Evolutionary conservation across 2,113 vertebrate genomes (phyloP), one percentile per base, ranked within the genome.

Genomic region (Merops nubicus): DNA sequence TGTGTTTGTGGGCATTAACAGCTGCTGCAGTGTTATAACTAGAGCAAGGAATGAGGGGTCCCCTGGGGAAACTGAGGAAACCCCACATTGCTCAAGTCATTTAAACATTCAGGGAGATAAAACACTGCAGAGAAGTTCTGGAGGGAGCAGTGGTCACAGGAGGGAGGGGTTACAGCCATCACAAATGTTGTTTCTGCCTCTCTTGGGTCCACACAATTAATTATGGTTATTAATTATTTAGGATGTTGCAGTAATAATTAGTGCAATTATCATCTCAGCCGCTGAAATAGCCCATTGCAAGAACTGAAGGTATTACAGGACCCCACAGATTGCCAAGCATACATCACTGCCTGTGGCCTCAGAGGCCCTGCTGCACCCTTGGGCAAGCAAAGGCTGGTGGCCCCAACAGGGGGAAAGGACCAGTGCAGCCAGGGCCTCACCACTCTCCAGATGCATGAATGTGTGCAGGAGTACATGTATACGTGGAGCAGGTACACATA

Each of bases 211-310:
- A 14, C 34, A 65, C 50, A 72, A 89, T 92, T 92, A 91, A 92
- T 95, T 92, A 87, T 14, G 7, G 57, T 34, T 72, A 75, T 89
- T 77, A 86, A 95, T 92, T 93, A 82, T 92, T 91, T 64, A 95
- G 69, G 73, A 67, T 57, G 60, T 42, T 59, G 60, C 29, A 45
- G 25, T 50, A 72, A 89, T 89, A 78, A 92, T 92, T 73, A 64
- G 48, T n/a, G 43, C 15, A 53, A 45, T 81, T 90, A 91, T 70
- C 15, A 75, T 47, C 56, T 83, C 34, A 45, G 64, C 20, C 67
- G 54, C 47, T 43, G 33, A 83, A 86, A 81, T 43, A 85, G 34
- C 42, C 48, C 47, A 11, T 80, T 89, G 17, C 53, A 64, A 26
- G 23, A 40, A 34, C 43, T 56, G n/a, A 51, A 36, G 57, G 29